A percentile compares a stretch with the other conserved stretches of the same genome.
These are phyloP conservation scores for Porites divaricata DNA, from an alignment of 92 coral and sea anemone genomes.

Conservation along the genomic window DNA sequence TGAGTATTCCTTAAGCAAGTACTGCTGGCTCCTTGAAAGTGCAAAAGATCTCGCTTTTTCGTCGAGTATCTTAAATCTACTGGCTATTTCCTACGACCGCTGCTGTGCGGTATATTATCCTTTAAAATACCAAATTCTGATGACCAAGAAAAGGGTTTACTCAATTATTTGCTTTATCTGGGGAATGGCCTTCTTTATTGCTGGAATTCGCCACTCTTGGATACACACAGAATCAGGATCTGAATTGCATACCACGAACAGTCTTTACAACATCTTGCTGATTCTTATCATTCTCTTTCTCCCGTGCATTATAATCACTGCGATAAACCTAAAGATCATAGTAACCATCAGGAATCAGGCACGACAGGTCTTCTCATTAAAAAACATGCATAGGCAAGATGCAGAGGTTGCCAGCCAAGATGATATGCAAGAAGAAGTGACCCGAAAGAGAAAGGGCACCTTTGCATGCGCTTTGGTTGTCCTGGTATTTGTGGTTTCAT, in stretches of 20 bases:
- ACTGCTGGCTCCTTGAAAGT: constrained; percentile 63
- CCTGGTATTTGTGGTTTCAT: constrained; percentile 58
- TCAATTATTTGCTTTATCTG: constrained; percentile 31
- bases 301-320: constrained; percentile 3
- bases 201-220: constrained; percentile 54
- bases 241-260: background rate
- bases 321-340: constrained; percentile 20
- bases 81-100: constrained; percentile 64
- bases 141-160: constrained; percentile 48
- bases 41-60: constrained; percentile 53
- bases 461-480: constrained; percentile 62
- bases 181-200: constrained; percentile 39
- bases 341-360: constrained; percentile 21
- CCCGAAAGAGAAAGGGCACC: constrained; percentile 54
- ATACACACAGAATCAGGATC: constrained; percentile 40
- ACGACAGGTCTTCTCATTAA: background rate
- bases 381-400: background rate
- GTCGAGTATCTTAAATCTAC: constrained; percentile 53
- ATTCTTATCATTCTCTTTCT: background rate
- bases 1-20: constrained; percentile 27
- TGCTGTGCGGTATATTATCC: constrained; percentile 59
- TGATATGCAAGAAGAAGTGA: constrained; percentile 1
- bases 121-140: constrained; percentile 33
- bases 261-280: constrained; percentile 8
- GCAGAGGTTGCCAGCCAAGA: background rate